These are phyloP conservation scores for Loxodonta africana DNA, from an alignment of 2,113 vertebrate species.

Conservation along the genomic window DNA sequence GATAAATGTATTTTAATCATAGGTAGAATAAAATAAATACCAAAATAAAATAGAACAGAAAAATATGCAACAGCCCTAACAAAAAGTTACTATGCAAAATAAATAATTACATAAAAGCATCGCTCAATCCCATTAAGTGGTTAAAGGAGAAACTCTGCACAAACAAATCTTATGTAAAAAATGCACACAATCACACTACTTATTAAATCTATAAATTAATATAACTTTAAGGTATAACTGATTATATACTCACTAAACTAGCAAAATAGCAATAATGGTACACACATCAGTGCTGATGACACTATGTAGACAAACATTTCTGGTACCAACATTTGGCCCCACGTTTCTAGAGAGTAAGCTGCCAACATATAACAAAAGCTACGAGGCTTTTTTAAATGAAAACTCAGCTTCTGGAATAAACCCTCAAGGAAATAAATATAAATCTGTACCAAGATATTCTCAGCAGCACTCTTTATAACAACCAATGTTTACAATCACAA, in stretches of 20 bases:
- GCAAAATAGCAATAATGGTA: not conserved
- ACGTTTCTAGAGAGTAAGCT: slow-evolving; percentile 9
- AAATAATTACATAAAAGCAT: not conserved
- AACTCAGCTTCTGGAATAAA: slow-evolving; percentile 56
- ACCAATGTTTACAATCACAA: slow-evolving; percentile 48
- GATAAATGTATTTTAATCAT: not conserved
- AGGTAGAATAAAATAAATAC: not conserved
- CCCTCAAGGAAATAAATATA: not conserved
- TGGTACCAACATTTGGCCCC: not conserved
- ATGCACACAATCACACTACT: not conserved
- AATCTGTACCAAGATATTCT: slow-evolving; percentile 35
- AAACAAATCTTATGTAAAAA: slow-evolving; percentile 33
- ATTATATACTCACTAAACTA: not conserved
- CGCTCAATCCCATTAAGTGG: not conserved
- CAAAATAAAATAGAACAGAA: not conserved
- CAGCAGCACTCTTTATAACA: slow-evolving; percentile 14
- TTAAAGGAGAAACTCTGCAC: not conserved
- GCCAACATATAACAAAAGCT: not conserved
- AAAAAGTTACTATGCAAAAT: slow-evolving; percentile 48
- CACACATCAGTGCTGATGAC: not conserved
- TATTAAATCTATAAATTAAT: slow-evolving; percentile 33
- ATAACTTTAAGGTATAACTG: not conserved
- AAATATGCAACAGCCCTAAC: not conserved
- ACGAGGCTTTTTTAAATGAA: slow-evolving; percentile 23
- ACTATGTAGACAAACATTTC: not conserved